phyloP scores from a whole-genome alignment of 2,113 vertebrate species.

The Eulemur macaco region DNA sequence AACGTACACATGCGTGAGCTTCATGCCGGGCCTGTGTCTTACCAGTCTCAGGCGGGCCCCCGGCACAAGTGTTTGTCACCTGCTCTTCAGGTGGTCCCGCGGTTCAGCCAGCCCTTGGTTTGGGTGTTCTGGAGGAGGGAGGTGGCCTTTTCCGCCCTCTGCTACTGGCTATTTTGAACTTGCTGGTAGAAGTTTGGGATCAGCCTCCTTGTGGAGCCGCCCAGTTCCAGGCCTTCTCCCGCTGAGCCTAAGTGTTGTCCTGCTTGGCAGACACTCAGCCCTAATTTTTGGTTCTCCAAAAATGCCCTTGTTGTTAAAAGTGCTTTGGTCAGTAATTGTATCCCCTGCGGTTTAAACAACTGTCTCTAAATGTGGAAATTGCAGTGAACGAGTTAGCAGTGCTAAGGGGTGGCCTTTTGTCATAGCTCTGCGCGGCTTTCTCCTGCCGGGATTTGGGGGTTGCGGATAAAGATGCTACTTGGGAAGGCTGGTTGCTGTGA shows the following conservation, averaged over 20 bases:
- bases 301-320: background rate
- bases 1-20: background rate
- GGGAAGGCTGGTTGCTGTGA: background rate
- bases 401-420: background rate
- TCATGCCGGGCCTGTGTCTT: background rate
- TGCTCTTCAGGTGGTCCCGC: background rate
- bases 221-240: background rate
- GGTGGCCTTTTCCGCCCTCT: background rate
- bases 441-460: background rate
- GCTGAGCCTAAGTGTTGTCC: background rate
- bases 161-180: background rate
- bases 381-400: background rate
- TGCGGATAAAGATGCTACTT: background rate
- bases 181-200: background rate
- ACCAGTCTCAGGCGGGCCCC: background rate
- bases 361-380: background rate
- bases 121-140: background rate
- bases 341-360: background rate
- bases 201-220: background rate
- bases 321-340: background rate
- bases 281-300: background rate
- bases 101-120: background rate
- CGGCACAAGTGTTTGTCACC: no score
- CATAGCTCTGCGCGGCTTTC: background rate
- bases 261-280: background rate